phyloP scores from a whole-genome alignment of 2,888 invertebrate species.

The Leptopilina syphax region DNA sequence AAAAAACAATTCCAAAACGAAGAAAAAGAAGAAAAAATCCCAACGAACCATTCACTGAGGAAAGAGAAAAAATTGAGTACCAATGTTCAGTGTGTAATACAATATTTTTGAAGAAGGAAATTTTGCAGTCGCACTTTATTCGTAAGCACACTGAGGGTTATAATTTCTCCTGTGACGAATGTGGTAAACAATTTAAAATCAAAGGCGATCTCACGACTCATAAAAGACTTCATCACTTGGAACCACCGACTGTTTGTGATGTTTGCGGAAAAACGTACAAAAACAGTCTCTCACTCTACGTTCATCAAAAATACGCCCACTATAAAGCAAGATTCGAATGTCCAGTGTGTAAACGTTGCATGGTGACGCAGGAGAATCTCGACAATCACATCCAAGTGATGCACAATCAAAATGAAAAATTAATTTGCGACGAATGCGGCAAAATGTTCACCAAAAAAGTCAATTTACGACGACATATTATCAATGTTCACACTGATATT shows the following conservation, averaged over 20 bases:
- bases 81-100: slow-evolving; percentile 43
- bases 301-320: slow-evolving; percentile 64
- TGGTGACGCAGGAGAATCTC: slow-evolving; percentile 49
- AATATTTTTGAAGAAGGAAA: slow-evolving; percentile 39
- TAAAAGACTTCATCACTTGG: slow-evolving; percentile 57
- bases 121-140: slow-evolving; percentile 37
- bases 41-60: neutral
- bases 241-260: slow-evolving; percentile 60
- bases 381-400: slow-evolving; percentile 46
- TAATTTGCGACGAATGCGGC: slow-evolving; percentile 49
- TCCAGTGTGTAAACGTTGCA: slow-evolving; percentile 39
- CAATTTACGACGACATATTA: slow-evolving; percentile 22
- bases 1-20: neutral
- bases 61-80: neutral
- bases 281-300: slow-evolving; percentile 62
- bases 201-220: slow-evolving; percentile 61
- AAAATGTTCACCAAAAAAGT: slow-evolving; percentile 44
- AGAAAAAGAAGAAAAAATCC: neutral
- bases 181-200: slow-evolving; percentile 58
- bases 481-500: slow-evolving; percentile 61
- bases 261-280: slow-evolving; percentile 64
- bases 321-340: slow-evolving; percentile 52
- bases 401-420: slow-evolving; percentile 26
- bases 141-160: slow-evolving; percentile 57
- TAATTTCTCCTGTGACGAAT: slow-evolving; percentile 58